Conservation (phyloP, 2,113 vertebrate genomes). For the Excalfactoria chinensis region DNA sequence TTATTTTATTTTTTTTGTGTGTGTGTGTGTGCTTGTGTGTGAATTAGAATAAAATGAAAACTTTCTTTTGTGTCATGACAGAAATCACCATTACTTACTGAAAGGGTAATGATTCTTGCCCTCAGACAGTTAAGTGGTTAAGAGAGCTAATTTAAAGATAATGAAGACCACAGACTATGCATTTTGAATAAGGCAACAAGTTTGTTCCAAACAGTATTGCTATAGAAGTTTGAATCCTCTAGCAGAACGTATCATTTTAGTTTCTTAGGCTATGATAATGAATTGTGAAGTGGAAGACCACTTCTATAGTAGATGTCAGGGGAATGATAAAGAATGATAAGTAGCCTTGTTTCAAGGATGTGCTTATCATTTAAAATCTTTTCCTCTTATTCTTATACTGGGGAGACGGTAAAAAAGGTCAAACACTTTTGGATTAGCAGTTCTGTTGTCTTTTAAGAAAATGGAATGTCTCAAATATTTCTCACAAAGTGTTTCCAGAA, state of each 20-base stretch:
- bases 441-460: background rate
- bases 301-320: background rate
- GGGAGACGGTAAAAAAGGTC: background rate
- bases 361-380: background rate
- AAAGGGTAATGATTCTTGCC: conserved; percentile 18
- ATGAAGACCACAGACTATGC: background rate
- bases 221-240: background rate
- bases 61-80: background rate
- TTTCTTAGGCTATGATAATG: background rate
- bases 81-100: background rate
- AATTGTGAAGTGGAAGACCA: background rate
- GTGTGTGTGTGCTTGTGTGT: background rate
- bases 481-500: background rate
- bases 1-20: background rate
- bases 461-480: background rate
- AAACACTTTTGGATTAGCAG: background rate
- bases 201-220: background rate
- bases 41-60: conserved; percentile 1
- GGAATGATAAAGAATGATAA: background rate
- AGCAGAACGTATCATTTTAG: background rate
- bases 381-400: background rate
- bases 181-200: background rate
- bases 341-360: conserved; percentile 2
- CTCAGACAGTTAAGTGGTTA: background rate
- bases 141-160: conserved; percentile 1